Conservation (phyloP, 2,888 invertebrate genomes). For the Apodemia arnacis region DNA sequence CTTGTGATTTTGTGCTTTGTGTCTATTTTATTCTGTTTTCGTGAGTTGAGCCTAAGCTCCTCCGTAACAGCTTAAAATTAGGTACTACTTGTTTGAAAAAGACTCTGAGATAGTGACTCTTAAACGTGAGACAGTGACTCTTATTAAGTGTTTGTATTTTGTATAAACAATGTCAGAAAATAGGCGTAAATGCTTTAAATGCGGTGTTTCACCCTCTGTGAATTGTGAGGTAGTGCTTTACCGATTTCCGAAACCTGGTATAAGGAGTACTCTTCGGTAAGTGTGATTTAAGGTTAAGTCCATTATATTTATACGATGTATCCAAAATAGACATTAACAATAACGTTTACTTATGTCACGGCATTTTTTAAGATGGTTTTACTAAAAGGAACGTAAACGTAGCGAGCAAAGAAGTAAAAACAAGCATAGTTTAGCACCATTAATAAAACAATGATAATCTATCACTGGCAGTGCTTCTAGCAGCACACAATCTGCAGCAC, state of each 20-base stretch:
- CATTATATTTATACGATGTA: neutral
- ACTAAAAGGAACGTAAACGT: neutral
- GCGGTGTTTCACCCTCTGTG: neutral
- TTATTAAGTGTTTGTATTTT: neutral
- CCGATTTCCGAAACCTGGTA: constrained; percentile 3
- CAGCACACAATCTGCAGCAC: too few relatives aligned
- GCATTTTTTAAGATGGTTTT: too few relatives aligned
- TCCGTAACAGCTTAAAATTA: neutral
- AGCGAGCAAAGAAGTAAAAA: neutral
- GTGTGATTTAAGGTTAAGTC: neutral
- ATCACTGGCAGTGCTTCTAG: too few relatives aligned
- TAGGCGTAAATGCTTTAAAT: neutral
- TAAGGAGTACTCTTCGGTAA: neutral
- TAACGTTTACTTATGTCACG: neutral
- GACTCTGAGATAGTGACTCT: neutral
- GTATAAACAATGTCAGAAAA: neutral
- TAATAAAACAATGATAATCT: too few relatives aligned
- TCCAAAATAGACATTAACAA: neutral
- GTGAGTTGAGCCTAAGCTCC: neutral
- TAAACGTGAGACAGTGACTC: neutral
- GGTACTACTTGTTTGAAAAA: neutral
- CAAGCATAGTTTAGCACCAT: too few relatives aligned
- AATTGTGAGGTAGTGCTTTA: neutral
- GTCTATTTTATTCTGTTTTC: neutral
- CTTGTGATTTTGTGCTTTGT: neutral